Evolutionary conservation across 2,888 invertebrate species (phyloP).

Genomic region (Omphaloscelis lunosa): DNA sequence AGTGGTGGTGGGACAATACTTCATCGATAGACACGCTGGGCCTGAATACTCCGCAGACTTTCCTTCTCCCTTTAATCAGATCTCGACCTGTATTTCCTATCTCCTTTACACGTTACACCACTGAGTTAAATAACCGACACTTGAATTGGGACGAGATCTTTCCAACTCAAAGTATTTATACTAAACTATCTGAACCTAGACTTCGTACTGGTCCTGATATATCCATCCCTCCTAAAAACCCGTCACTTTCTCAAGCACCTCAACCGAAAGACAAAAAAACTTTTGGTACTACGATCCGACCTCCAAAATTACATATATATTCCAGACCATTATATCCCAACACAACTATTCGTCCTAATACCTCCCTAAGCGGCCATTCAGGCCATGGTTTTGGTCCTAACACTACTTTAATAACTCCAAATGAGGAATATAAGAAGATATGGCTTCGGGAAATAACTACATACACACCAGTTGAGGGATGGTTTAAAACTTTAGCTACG

Average conservation of each 20-base stretch:
- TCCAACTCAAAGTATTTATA: not conserved
- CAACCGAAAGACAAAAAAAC: no score
- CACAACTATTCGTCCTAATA: not conserved
- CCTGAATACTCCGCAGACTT: not conserved
- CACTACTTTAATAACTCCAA: not conserved
- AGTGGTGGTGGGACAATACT: not conserved
- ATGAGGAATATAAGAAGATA: not conserved
- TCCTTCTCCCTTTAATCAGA: not conserved
- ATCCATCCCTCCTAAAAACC: accelerated
- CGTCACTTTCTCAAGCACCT: not conserved
- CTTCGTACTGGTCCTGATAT: not conserved
- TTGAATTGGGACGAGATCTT: constrained; percentile 21
- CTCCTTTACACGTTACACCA: constrained; percentile 3
- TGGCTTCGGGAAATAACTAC: constrained; percentile 21
- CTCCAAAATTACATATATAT: not conserved
- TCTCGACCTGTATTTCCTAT: not conserved
- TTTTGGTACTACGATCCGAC: accelerated
- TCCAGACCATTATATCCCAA: no score
- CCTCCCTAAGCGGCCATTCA: no score
- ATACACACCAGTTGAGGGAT: constrained; percentile 5
- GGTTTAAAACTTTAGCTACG: not conserved
- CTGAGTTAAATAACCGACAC: not conserved
- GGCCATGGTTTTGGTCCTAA: not conserved
- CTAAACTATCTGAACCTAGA: not conserved
- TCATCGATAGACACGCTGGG: not conserved